A percentile compares a stretch with the other conserved stretches of the same genome.
These are phyloP conservation scores for Antheraea yamamai DNA, from an alignment of 2,888 invertebrate species.

Conservation along the genomic window DNA sequence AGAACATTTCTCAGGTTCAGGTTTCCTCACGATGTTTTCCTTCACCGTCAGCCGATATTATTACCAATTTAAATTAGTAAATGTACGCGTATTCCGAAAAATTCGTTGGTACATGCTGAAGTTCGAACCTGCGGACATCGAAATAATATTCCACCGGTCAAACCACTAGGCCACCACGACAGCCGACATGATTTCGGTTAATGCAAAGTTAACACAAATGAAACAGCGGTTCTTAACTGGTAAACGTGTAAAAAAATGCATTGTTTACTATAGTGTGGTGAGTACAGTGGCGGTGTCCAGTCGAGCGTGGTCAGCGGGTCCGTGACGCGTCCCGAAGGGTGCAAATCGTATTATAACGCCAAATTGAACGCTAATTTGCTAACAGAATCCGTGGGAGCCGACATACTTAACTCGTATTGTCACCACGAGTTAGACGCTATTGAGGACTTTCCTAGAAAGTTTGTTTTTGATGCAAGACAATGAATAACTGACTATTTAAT, in stretches of 20 bases:
- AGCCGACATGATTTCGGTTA: too few species aligned
- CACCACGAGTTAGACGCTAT: constrained; percentile 27
- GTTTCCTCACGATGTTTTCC: too few species aligned
- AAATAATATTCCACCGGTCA: too few species aligned
- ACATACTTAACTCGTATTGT: constrained; percentile 34
- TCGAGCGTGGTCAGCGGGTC: constrained; percentile 41
- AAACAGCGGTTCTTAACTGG: background rate
- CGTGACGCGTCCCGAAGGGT: constrained; percentile 39
- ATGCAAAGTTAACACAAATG: too few species aligned
- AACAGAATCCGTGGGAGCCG: constrained; percentile 66
- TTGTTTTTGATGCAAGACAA: background rate
- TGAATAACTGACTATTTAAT: too few species aligned
- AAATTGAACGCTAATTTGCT: constrained; percentile 73
- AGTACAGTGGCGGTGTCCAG: background rate
- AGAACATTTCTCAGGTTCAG: too few species aligned
- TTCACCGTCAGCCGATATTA: too few species aligned
- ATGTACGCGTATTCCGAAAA: too few species aligned
- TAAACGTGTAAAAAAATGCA: background rate
- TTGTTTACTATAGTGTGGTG: constrained; percentile 3
- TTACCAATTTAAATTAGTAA: too few species aligned
- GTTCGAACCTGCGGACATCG: too few species aligned
- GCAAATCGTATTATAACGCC: constrained; percentile 74
- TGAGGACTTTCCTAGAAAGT: background rate
- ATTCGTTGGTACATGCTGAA: too few species aligned
- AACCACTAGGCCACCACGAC: too few species aligned